phyloP scores from a whole-genome alignment of 2,888 invertebrate species.

The Phasia obesa region DNA sequence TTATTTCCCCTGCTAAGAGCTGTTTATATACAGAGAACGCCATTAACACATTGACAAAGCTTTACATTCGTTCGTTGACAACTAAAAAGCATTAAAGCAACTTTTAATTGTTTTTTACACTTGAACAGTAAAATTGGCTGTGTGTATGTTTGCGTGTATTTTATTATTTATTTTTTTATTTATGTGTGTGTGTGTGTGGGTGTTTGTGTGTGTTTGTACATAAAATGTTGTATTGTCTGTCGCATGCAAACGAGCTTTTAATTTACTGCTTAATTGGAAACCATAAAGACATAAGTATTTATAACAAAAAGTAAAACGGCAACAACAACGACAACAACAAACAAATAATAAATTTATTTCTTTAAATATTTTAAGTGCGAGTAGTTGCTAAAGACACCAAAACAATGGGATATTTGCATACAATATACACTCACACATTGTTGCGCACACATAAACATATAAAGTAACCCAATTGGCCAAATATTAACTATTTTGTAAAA shows the following conservation, averaged over 20 bases:
- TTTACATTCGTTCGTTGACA: not conserved
- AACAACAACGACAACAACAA: slow-evolving; percentile 1
- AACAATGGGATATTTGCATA: slow-evolving; percentile 31
- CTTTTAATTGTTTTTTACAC: slow-evolving; percentile 37
- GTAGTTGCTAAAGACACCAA: slow-evolving; percentile 53
- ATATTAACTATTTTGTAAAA: too few relatives aligned
- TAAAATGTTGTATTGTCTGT: slow-evolving; percentile 43
- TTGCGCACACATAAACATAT: not conserved
- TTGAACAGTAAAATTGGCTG: not conserved
- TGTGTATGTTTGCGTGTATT: not conserved
- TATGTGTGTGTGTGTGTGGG: not conserved
- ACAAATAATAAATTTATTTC: slow-evolving; percentile 45
- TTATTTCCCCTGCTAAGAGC: not conserved
- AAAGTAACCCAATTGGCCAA: too few relatives aligned
- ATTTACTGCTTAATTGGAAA: slow-evolving; percentile 70
- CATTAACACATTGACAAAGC: slow-evolving; percentile 34
- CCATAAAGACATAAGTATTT: slow-evolving; percentile 60
- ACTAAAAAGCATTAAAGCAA: slow-evolving; percentile 52
- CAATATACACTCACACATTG: not conserved
- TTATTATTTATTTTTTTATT: not conserved
- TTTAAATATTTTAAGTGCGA: slow-evolving; percentile 50
- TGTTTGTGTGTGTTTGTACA: not conserved
- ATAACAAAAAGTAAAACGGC: slow-evolving; percentile 5
- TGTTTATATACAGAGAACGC: not conserved
- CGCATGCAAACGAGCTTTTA: slow-evolving; percentile 68